Evolutionary conservation across 2,888 invertebrate species (phyloP).

Genomic region (Homarus gammarus): DNA sequence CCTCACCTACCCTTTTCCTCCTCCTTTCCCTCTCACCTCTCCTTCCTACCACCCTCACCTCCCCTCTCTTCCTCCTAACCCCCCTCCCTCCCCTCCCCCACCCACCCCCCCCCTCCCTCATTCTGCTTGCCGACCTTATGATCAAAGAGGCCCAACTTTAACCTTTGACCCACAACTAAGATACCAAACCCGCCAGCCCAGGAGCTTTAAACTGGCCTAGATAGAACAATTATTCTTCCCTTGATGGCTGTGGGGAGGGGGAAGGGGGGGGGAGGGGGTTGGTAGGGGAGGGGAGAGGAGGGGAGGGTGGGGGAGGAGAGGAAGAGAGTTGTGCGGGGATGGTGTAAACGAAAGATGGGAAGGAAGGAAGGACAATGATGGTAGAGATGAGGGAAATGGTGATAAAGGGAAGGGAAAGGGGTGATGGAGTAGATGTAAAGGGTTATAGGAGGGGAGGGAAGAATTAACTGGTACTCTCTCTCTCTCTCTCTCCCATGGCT

Average conservation of each 20-base stretch:
- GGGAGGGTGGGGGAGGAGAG: not conserved
- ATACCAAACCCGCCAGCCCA: not conserved
- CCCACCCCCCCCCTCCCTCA: too few relatives aligned
- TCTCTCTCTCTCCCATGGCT: too few relatives aligned
- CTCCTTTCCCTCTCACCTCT: too few relatives aligned
- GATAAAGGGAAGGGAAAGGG: not conserved
- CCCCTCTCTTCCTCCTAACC: too few relatives aligned
- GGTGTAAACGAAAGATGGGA: too few relatives aligned
- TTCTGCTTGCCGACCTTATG: too few relatives aligned
- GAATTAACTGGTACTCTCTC: too few relatives aligned
- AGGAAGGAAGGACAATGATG: not conserved
- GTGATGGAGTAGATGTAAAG: not conserved
- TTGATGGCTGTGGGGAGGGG: not conserved
- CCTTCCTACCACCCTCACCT: too few relatives aligned
- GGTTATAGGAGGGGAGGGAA: too few relatives aligned
- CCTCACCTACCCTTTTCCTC: too few relatives aligned
- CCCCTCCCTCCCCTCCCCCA: too few relatives aligned
- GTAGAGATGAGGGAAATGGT: not conserved
- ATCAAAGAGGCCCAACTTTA: not conserved
- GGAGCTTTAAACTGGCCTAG: not conserved
- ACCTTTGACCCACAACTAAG: not conserved
- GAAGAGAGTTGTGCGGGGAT: too few relatives aligned
- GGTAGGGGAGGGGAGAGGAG: not conserved
- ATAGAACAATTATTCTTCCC: constrained; percentile 2
- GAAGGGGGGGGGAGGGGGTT: not conserved